A percentile compares a stretch with the other conserved stretches of the same genome.
These are phyloP conservation scores for Clusia tigrina DNA, from an alignment of 2,888 invertebrate genomes.

Conservation along the genomic window DNA sequence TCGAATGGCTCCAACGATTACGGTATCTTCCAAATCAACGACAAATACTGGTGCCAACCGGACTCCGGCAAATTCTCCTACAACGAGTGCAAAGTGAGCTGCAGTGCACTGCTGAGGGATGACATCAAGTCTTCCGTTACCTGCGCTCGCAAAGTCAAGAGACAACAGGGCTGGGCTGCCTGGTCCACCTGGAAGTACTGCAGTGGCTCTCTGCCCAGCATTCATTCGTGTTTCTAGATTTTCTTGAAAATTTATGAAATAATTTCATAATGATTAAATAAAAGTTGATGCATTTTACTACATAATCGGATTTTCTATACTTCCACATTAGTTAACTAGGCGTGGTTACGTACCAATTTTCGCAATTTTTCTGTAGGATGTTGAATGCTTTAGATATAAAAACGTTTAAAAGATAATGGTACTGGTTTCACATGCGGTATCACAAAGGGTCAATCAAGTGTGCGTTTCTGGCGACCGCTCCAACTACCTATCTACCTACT, in stretches of 20 bases:
- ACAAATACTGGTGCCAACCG: conserved; percentile 57
- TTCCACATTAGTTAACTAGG: too few species aligned
- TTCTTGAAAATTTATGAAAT: conserved; percentile 18
- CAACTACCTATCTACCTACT: too few species aligned
- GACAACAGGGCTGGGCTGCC: conserved; percentile 54
- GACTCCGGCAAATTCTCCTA: conserved; percentile 43
- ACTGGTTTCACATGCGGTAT: too few species aligned
- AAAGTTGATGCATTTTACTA: too few species aligned
- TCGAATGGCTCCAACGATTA: conserved; percentile 63
- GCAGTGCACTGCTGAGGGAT: conserved; percentile 48
- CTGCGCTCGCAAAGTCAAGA: conserved; percentile 49
- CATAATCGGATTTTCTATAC: too few species aligned
- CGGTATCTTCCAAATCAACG: conserved; percentile 60
- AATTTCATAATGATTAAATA: too few species aligned
- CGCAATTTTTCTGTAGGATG: too few species aligned
- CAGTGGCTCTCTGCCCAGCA: conserved; percentile 45
- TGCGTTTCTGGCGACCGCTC: too few species aligned
- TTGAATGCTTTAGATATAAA: too few species aligned
- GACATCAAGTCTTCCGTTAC: conserved; percentile 47
- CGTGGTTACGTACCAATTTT: too few species aligned
- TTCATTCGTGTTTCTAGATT: conserved; percentile 51
- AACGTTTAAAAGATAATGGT: too few species aligned
- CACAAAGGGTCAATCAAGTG: too few species aligned
- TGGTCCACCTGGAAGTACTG: conserved; percentile 56
- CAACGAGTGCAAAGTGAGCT: conserved; percentile 49